Percentiles rank a stretch among this genome's conserved stretches.
phyloP scores from a whole-genome alignment of 2,113 vertebrate species.

The Psammodynastes pulverulentus region DNA sequence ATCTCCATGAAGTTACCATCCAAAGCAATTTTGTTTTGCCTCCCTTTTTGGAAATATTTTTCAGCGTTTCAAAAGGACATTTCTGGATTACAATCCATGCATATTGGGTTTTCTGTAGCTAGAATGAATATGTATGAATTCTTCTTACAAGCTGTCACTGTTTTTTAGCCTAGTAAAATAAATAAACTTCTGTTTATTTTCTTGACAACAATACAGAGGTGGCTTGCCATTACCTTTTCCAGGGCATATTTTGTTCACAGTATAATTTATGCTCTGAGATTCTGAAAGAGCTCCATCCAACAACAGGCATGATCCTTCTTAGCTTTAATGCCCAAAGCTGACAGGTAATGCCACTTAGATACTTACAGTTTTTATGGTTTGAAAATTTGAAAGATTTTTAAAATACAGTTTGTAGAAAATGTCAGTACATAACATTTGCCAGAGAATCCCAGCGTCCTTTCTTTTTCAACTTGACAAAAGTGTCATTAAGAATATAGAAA shows the following conservation, averaged over 20 bases:
- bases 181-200: background rate
- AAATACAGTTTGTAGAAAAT: background rate
- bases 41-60: background rate
- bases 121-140: background rate
- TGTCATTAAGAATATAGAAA: background rate
- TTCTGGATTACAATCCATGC: background rate
- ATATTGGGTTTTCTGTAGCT: background rate
- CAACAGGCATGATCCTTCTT: background rate
- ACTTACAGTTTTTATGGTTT: background rate
- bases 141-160: background rate
- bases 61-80: background rate
- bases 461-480: background rate
- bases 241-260: background rate
- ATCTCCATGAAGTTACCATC: background rate
- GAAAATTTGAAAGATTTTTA: background rate
- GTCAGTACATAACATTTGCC: background rate
- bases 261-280: background rate
- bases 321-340: background rate
- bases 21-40: background rate
- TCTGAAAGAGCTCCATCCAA: background rate
- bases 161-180: background rate
- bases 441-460: background rate
- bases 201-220: background rate
- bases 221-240: background rate
- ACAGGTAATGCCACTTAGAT: background rate